Evolutionary conservation across 2,888 invertebrate genomes (phyloP), one percentile per base, ranked within the genome.

Genomic region (Heliconius ismenius): DNA sequence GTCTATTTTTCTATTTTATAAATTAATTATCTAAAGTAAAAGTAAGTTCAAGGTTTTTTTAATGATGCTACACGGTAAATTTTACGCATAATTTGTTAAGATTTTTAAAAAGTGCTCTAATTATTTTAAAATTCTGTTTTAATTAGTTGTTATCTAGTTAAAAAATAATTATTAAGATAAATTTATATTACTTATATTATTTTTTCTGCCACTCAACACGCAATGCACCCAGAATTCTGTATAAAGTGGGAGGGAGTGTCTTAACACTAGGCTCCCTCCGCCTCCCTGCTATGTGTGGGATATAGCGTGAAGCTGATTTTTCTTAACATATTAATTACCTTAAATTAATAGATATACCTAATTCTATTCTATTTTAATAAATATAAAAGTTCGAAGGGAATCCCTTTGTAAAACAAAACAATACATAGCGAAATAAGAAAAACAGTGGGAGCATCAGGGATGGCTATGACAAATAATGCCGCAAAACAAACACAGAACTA

Each of bases 391-490:
- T 65, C 60, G 73, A 36, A 65, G 73, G 65, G 68, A 84, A 83
- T 87, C 85, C 87, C 85, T 88, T 90, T 90, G 85, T 87, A 85
- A 84, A 81, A 83, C 84, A 75, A 79, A 79, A 73, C 62, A 77
- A 73, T 54, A 78, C 43, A 63, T 43, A 69, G 75, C 65, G 58
- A 75, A 69, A 76, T 69, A 76, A 76, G 77, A 79, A 77, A 77
- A 77, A 79, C 77, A 77, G 70, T 73, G 36, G 49, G 78, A 80
- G 83, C 39, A 83, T 88, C 86, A 82, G 83, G 82, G 83, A 83
- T 82, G 81, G 82, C 84, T 84, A 85, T 85, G 86, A 87, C 86
- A 88, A 90, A 89, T 86, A 89, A 86, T 86, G 70, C 79, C 65
- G 73, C 78, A 73, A 70, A 75, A 80, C 78, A 78, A 78, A 78